Base-by-base conservation (phyloP, 2,888 invertebrate genomes). In the Lasioglossum zephyrum region DNA sequence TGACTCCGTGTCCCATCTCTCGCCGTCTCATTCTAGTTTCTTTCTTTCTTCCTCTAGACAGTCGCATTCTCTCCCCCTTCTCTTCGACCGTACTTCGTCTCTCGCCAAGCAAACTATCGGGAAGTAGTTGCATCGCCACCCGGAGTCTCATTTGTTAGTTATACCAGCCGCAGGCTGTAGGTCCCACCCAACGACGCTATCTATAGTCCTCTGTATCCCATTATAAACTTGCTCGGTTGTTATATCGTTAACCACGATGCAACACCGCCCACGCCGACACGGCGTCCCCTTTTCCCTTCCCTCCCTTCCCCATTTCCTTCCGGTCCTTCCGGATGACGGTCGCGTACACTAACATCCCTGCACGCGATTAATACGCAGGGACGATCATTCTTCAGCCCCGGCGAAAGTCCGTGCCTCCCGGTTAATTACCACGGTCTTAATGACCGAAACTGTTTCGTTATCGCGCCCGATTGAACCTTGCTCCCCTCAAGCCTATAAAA, bases 161-260 rank as follows among this genome's bases (percentile, higher is more conserved):
- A n/a, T 39, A 70, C 70, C 36, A 49, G 49, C 77, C 78, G 13
- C 60, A 39, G 47, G 73, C 63, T 66, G 18, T 79, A 80, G 79
- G 73, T 77, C 66, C 53, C 44, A 69, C 49, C 80, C 77, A 74
- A 74, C 79, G 39, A 60, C 49, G 26, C 49, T 69, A 72, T 77
- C 84, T 77, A 75, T 73, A 73, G 78, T 74, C 82, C 80, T 70
- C 80, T 31, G 80, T 81, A 85, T 83, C 77, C 81, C 81, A 84
- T 88, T 87, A 88, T 87, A 84, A 88, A 88, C 80, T 87, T 87
- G 75, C 83, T 60, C 66, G 76, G n/a, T 73, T 69, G 85, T 86
- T 80, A 85, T 84, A 81, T 81, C 86, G 83, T 87, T 86, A 88
- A 87, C 88, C 81, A 57, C 85, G 72, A 74, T 84, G 84, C 73